A percentile compares a stretch with the other conserved stretches of the same genome.
phyloP scores from a whole-genome alignment of 2,888 invertebrate genomes.

The Eumacrocentrus americanus region DNA sequence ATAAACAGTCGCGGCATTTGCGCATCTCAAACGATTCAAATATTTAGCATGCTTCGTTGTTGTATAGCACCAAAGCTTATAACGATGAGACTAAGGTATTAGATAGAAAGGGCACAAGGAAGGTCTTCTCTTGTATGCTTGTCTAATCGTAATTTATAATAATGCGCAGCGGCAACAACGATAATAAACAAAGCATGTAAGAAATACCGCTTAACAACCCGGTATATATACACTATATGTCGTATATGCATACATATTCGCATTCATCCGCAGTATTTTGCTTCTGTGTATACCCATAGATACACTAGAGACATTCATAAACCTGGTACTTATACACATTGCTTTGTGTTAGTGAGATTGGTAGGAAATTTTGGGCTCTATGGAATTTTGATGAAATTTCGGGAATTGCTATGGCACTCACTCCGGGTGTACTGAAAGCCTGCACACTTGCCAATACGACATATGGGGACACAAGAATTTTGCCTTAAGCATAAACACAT shows the following conservation, averaged over 20 bases:
- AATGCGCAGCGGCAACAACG: constrained; percentile 46
- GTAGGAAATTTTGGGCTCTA: constrained; percentile 53
- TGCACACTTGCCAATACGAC: constrained; percentile 16
- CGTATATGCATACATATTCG: constrained; percentile 11
- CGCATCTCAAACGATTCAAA: constrained; percentile 40
- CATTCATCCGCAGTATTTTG: constrained; percentile 31
- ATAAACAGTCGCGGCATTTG: constrained; percentile 25
- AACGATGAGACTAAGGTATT: constrained; percentile 10
- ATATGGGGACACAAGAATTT: constrained; percentile 16
- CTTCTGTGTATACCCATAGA: constrained; percentile 32
- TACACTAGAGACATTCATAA: constrained; percentile 28
- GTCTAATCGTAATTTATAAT: constrained; percentile 57
- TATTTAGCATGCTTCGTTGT: constrained; percentile 43
- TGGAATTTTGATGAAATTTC: constrained; percentile 62
- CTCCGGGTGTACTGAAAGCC: constrained; percentile 8
- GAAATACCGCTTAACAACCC: constrained; percentile 49
- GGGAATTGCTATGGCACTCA: constrained; percentile 51
- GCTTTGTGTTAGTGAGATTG: constrained; percentile 26
- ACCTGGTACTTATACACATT: constrained; percentile 9
- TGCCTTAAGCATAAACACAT: constrained; percentile 6
- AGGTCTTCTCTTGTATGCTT: constrained; percentile 35
- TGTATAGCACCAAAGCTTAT: constrained; percentile 10
- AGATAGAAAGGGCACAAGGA: constrained; percentile 8
- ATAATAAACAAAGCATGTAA: constrained; percentile 56
- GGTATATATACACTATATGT: constrained; percentile 27